Evolutionary conservation across 2,113 vertebrate species (phyloP), one percentile per base, ranked within the genome.

Genomic region (Eublepharis macularius): DNA sequence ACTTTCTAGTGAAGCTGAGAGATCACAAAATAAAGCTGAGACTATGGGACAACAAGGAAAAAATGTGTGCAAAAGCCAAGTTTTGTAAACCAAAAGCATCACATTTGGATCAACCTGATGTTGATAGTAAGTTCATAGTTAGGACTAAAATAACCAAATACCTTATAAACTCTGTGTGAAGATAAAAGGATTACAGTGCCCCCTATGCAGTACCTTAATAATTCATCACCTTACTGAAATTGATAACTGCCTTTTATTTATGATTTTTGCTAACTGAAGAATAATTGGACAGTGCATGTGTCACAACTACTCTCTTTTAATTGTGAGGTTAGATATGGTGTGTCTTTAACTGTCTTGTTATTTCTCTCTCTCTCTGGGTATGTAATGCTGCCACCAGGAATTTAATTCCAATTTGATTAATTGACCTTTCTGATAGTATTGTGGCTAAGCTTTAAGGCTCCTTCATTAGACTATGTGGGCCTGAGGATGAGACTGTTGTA

Each of bases 11-110:
- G 84, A 96, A 96, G 94, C 87, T 98, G 2, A 93, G 91, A 63
- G 91, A 95, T 80, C 95, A 98, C 87, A 97, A 95, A 92, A 95
- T 98, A 86, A 92, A 73, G 47, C 65, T 97, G 57, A 95, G 80
- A 57, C 87, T 98, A 65, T 98, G 97, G 96, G 95, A 97, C 89
- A 86, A 87, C 12, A 97, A 95, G 83, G 95, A 97, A 19, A 97
- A 93, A 72, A 57, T 97, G 70, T 95, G 94, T 1, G 82, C 86
- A 34, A 96, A 94, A 92, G 96, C 92, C 19, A 94, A 83, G 73
- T 87, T 85, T 81, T 94, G 95, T 66, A 94, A 90, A 75, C 57
- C 91, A 9, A 97, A 89, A 16, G 12, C 41, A 9, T 75, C 79
- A n/a, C 70, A n/a, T 1, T 26, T 6, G 24, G 92, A 95, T 1